Evolutionary conservation across 2,113 vertebrate genomes (phyloP).

Genomic region (Stercorarius parasiticus): DNA sequence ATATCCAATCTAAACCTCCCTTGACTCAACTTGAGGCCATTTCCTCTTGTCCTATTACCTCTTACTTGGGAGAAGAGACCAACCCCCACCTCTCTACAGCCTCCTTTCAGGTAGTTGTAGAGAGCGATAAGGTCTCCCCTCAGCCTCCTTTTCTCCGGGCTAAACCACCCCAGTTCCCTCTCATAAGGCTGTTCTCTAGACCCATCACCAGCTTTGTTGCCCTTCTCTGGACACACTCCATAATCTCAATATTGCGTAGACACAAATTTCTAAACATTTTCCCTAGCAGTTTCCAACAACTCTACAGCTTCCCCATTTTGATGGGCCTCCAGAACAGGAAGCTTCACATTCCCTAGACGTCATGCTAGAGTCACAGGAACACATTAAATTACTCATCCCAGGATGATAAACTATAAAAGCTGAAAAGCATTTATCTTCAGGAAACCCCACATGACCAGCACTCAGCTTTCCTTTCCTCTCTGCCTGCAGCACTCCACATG

Average conservation of each 20-base stretch:
- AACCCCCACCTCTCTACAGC: background rate
- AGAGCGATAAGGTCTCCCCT: background rate
- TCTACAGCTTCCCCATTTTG: background rate
- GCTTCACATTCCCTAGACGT: background rate
- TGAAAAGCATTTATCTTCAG: background rate
- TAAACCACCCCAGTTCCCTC: background rate
- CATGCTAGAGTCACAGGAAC: background rate
- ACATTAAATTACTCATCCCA: background rate
- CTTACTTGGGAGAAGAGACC: background rate
- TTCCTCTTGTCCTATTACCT: background rate
- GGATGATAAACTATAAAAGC: background rate
- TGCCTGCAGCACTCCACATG: background rate
- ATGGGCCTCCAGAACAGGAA: background rate
- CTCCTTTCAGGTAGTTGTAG: background rate
- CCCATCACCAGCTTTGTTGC: too few relatives aligned
- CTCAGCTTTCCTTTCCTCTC: too few relatives aligned
- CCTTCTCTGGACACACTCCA: background rate
- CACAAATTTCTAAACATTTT: background rate
- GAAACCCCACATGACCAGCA: rapidly evolving
- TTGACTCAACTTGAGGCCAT: background rate
- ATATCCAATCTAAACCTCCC: background rate
- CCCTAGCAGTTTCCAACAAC: background rate
- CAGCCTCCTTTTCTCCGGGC: background rate
- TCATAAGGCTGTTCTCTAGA: background rate
- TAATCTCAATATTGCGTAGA: rapidly evolving